phyloP scores from a whole-genome alignment of 2,888 invertebrate genomes.

The Koerneria pararmatus region DNA sequence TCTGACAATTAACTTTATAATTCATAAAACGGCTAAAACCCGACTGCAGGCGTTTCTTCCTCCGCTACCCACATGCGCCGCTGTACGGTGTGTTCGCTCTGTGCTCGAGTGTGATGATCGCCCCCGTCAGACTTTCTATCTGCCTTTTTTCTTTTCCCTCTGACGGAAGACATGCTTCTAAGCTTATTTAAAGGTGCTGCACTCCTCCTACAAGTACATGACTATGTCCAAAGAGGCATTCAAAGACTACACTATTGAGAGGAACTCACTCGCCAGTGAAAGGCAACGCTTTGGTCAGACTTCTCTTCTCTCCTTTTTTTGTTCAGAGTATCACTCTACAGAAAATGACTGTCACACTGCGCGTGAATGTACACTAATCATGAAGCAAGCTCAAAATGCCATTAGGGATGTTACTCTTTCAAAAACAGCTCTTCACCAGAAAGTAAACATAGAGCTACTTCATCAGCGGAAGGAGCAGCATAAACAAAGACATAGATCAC shows the following conservation, averaged over 20 bases:
- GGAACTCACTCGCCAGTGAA: slow-evolving; percentile 34
- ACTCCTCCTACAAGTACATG: slow-evolving; percentile 9
- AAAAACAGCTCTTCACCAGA: too few species aligned
- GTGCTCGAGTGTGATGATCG: slow-evolving; percentile 40
- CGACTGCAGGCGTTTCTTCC: slow-evolving; percentile 33
- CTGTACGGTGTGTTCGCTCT: slow-evolving; percentile 35
- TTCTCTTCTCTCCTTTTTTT: too few species aligned
- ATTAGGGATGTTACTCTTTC: too few species aligned
- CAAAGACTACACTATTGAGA: slow-evolving; percentile 33
- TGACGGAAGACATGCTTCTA: neutral
- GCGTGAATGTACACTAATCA: too few species aligned
- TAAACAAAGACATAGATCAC: too few species aligned
- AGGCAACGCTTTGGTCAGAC: too few species aligned
- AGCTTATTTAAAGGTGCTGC: neutral
- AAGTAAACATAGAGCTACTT: too few species aligned
- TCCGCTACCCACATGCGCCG: slow-evolving; percentile 41
- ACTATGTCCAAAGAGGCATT: slow-evolving; percentile 30
- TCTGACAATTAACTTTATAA: neutral
- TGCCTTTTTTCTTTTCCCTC: slow-evolving; percentile 9
- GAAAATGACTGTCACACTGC: too few species aligned
- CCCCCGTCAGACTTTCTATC: slow-evolving; percentile 36
- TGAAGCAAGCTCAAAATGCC: too few species aligned
- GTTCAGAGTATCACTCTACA: too few species aligned
- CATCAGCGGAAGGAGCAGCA: too few species aligned
- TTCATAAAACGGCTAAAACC: neutral